Evolutionary conservation across 2,888 invertebrate genomes (phyloP).

Genomic region (Tetranychus truncatus): DNA sequence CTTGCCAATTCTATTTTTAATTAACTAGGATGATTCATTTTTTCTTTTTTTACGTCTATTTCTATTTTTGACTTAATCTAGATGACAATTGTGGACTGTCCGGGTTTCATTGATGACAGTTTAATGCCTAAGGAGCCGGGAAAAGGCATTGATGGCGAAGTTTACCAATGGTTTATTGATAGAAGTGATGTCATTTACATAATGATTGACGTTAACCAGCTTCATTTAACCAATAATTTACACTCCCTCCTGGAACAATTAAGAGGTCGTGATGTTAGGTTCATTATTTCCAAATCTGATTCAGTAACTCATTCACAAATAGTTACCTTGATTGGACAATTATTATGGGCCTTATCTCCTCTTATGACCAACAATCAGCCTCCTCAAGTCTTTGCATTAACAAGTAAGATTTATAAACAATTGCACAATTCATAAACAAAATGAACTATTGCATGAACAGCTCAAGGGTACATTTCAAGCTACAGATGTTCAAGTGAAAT

Average conservation of each 20-base stretch:
- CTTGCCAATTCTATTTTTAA: background rate
- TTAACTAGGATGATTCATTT: background rate
- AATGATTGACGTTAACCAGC: slow-evolving; percentile 81
- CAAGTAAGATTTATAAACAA: slow-evolving; percentile 17
- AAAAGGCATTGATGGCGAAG: slow-evolving; percentile 46
- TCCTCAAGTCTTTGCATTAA: slow-evolving; percentile 21
- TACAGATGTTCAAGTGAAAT: background rate
- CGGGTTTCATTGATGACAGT: slow-evolving; percentile 83
- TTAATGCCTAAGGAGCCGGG: slow-evolving; percentile 80
- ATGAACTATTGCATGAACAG: too few relatives aligned
- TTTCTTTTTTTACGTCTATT: slow-evolving; percentile 6
- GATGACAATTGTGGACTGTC: slow-evolving; percentile 89
- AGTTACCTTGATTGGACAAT: slow-evolving; percentile 29
- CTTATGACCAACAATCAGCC: slow-evolving; percentile 48
- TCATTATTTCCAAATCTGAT: slow-evolving; percentile 21
- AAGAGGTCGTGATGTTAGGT: slow-evolving; percentile 21
- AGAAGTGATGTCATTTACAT: slow-evolving; percentile 85
- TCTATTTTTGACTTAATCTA: slow-evolving; percentile 31
- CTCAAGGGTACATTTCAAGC: too few relatives aligned
- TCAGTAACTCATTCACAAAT: slow-evolving; percentile 20
- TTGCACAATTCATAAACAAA: background rate
- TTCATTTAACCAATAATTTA: slow-evolving; percentile 84
- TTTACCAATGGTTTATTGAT: slow-evolving; percentile 87
- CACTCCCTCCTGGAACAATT: slow-evolving; percentile 84
- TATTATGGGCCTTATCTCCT: slow-evolving; percentile 93